Evolutionary conservation across 2,113 vertebrate genomes (phyloP), one percentile per base, ranked within the genome.

Genomic region (Hemibagrus wyckioides): DNA sequence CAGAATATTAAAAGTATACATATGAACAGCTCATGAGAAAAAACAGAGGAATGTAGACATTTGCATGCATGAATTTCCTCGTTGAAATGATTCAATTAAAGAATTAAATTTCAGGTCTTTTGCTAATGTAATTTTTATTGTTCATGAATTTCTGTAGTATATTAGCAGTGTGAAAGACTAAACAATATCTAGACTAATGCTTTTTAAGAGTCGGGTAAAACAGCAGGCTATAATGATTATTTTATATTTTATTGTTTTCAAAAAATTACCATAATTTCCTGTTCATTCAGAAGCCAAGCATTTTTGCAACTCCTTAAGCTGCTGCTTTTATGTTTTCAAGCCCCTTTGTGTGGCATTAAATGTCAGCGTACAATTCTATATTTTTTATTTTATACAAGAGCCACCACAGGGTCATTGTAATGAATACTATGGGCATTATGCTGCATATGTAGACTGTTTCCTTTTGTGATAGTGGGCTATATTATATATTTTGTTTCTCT

Each of bases 401-500:
- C 33, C 14, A 73, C 54, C 39, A 75, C 83, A 75, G 33, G 6
- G 8, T 28, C 14, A 39, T 85, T 57, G 30, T 57, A 57, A 44
- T 44, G 25, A 25, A 73, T 84, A 67, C 67, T 54, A 73, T 56
- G 11, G 67, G 6, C 67, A 80, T 48, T 52, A 61, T 21, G 41
- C 13, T 52, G 41, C n/a, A 63, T 15, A 63, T 79, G 44, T 50
- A 80, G 36, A 76, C 69, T 48, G 30, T 76, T 50, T 87, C 56
- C 67, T 63, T 52, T 83, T 83, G 81, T 83, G 39, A 39, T 63
- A 61, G n/a, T 83, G 44, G 44, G 6, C 71, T 83, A 56, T 87
- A 87, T 73, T 65, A 39, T 79, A 80, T 56, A 80, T 69, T 41
- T 28, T 76, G 82, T 75, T 50, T 63, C 54, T 50, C 75, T 86